Evolutionary conservation across 2,888 invertebrate genomes (phyloP).

Genomic region (Drosophila paracracens): DNA sequence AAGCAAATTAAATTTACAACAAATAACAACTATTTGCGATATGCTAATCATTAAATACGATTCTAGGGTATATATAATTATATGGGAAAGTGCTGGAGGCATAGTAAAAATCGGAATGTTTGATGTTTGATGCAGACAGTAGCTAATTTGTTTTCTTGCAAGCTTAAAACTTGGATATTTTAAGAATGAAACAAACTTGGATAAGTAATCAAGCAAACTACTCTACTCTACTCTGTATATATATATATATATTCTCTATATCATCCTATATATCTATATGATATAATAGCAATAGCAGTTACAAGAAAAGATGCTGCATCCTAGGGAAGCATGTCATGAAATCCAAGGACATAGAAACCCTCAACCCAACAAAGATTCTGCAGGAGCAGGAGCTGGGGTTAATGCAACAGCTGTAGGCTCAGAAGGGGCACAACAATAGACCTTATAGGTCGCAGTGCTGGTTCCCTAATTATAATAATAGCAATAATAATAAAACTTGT

Average conservation of each 20-base stretch:
- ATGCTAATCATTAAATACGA: neutral
- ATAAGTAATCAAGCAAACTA: neutral
- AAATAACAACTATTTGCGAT: neutral
- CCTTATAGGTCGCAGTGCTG: too few relatives aligned
- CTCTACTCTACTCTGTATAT: too few relatives aligned
- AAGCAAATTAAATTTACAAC: neutral
- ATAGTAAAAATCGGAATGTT: neutral
- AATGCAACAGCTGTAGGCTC: too few relatives aligned
- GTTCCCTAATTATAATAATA: too few relatives aligned
- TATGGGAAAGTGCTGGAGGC: neutral
- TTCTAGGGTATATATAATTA: neutral
- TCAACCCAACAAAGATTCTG: too few relatives aligned
- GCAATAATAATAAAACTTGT: neutral
- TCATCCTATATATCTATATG: neutral
- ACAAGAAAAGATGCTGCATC: too few relatives aligned
- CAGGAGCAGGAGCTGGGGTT: too few relatives aligned
- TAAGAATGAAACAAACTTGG: too few relatives aligned
- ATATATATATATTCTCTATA: neutral
- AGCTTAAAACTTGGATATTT: too few relatives aligned
- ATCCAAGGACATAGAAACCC: too few relatives aligned
- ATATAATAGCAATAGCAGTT: neutral
- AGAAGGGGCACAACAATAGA: too few relatives aligned
- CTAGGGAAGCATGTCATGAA: too few relatives aligned
- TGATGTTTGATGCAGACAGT: neutral
- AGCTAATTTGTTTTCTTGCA: neutral